Conservation (phyloP, 2,888 invertebrate species). For the Hydriomena furcata region DNA sequence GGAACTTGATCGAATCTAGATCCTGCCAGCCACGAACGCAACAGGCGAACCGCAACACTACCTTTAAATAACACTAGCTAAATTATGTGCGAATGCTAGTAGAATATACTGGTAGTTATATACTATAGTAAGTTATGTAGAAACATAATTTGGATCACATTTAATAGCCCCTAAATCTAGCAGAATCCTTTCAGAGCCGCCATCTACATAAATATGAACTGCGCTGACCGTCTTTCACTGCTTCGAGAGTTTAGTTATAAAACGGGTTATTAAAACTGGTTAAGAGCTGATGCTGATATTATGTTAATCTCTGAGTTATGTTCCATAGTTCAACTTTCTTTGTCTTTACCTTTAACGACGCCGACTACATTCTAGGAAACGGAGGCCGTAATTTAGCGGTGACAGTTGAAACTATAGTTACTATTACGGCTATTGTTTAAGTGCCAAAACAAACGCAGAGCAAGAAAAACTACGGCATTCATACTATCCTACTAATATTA, state of each 20-base stretch:
- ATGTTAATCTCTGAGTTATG: conserved; percentile 30
- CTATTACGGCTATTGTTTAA: no score
- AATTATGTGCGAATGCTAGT: no score
- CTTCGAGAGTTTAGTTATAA: conserved; percentile 25
- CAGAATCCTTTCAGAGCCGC: conserved; percentile 3
- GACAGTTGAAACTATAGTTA: no score
- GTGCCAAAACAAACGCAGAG: no score
- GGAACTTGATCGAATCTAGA: no score
- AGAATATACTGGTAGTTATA: no score
- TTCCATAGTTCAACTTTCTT: conserved; percentile 31
- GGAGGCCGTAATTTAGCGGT: not conserved
- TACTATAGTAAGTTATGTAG: no score
- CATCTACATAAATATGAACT: conserved; percentile 22
- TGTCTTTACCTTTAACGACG: conserved; percentile 22
- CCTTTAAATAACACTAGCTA: no score
- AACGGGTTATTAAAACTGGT: conserved; percentile 29
- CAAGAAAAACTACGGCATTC: no score
- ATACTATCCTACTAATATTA: no score
- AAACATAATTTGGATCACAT: not conserved
- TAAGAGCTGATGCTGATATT: conserved; percentile 30
- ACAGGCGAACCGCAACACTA: no score
- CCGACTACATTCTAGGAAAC: not conserved
- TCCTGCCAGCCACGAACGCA: no score
- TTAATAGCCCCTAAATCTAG: not conserved
- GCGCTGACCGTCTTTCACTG: conserved; percentile 16